Evolutionary conservation across 2,113 vertebrate genomes (phyloP), one percentile per base, ranked within the genome.

Genomic region (Girardinichthys multiradiatus): DNA sequence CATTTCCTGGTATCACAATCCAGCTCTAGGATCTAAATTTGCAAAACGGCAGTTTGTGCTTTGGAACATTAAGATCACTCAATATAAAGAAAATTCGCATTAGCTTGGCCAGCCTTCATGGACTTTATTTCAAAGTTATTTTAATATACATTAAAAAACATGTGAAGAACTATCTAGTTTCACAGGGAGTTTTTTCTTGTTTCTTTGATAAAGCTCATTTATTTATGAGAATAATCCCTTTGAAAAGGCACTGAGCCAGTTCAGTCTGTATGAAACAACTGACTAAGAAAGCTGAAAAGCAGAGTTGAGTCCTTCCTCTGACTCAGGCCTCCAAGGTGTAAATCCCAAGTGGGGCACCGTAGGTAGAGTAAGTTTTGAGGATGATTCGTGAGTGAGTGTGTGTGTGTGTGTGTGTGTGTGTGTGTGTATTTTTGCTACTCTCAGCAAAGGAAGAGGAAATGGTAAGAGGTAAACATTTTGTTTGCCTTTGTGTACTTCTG

Each of bases 171-270:
- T 31, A 11, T 66, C 31, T 63, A 21, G 37, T 64, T 35, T 48
- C 67, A 66, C 64, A 48, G 59, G 24, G 7, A 42, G 19, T 3
- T 67, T 51, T 54, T 73, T 33, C 27, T 57, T 70, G 54, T 72
- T 76, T 68, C 39, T 64, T 80, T 88, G 31, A 59, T 51, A 27
- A 17, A 27, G 28, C 77, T 91, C 26, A 81, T 87, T 86, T 79
- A 82, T 88, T 80, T 58, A 89, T 87, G 33, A 62, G 57, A 28
- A 39, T 54, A 26, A 64, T 77, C 74, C 75, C 69, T 75, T 27
- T 72, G 69, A 79, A 76, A 48, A 57, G 54, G 33, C 31, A 63
- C 2, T 70, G 72, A 73, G 61, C 29, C 26, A 1, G 60, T 64
- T 54, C 2, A 66, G 29, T 75, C 48, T 64, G 15, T 70, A 0